These are phyloP conservation scores for Leptoclinus maculatus DNA, from an alignment of 2,797 vertebrate species.

Conservation along the genomic window DNA sequence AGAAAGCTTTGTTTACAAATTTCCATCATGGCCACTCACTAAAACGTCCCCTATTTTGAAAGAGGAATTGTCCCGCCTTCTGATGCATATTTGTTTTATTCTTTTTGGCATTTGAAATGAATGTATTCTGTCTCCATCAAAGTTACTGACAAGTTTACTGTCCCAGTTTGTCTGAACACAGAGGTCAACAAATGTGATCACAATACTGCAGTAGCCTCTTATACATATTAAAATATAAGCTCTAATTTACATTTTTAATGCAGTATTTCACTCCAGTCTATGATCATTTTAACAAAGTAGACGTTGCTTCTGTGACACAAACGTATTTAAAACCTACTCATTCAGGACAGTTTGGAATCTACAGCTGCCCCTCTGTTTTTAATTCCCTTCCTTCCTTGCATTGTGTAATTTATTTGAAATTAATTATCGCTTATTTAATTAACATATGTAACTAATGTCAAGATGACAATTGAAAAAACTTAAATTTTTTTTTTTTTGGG, in stretches of 20 bases:
- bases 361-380: neutral
- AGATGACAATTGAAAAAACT: neutral
- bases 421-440: neutral
- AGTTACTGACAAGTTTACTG: neutral
- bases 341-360: neutral
- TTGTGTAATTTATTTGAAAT: neutral
- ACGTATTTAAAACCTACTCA: neutral
- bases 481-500: neutral
- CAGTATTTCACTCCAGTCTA: neutral
- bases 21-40: neutral
- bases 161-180: neutral
- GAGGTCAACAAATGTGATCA: neutral
- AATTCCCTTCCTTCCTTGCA: neutral
- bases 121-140: constrained; percentile 7
- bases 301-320: neutral
- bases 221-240: neutral
- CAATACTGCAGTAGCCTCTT: neutral
- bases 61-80: constrained; percentile 17
- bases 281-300: neutral
- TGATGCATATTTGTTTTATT: constrained; percentile 1
- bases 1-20: neutral
- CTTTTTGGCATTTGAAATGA: neutral
- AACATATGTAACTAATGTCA: neutral
- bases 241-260: neutral
- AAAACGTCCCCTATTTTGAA: constrained; percentile 40